These are phyloP conservation scores for Acanthosepion esculentum DNA, from an alignment of 2,888 invertebrate species.

Conservation along the genomic window DNA sequence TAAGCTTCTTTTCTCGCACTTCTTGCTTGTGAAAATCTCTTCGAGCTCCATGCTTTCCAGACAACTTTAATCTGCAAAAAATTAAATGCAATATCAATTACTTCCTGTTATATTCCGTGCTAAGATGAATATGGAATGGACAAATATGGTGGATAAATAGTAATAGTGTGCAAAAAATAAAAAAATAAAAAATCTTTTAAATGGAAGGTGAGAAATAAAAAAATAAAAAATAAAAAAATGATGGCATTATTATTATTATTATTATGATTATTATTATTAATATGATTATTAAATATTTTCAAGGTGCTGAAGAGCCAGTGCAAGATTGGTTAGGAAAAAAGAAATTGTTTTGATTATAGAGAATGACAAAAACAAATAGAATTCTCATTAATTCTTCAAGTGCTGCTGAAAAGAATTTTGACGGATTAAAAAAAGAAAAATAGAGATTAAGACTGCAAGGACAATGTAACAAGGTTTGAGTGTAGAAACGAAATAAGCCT, in stretches of 20 bases:
- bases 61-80: too few relatives aligned
- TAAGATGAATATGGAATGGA: too few relatives aligned
- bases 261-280: not conserved
- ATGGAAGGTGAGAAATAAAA: not conserved
- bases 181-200: not conserved
- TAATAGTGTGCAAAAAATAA: not conserved
- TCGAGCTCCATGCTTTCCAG: too few relatives aligned
- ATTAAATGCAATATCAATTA: too few relatives aligned
- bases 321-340: conserved; percentile 46
- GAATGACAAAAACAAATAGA: conserved; percentile 42
- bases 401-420: conserved; percentile 45
- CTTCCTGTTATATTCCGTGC: too few relatives aligned
- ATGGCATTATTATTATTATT: conserved; percentile 24
- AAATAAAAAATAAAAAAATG: conserved; percentile 34
- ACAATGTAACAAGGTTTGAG: not conserved
- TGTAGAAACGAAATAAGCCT: not conserved
- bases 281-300: conserved; percentile 41
- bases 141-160: too few relatives aligned
- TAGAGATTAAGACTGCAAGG: conserved; percentile 42
- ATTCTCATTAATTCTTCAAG: conserved; percentile 43
- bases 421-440: conserved; percentile 46
- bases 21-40: too few relatives aligned
- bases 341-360: conserved; percentile 33
- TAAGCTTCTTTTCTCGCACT: too few relatives aligned
- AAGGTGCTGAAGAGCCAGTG: conserved; percentile 46